phyloP scores from a whole-genome alignment of 2,797 vertebrate species.

The Acanthurus tractus region DNA sequence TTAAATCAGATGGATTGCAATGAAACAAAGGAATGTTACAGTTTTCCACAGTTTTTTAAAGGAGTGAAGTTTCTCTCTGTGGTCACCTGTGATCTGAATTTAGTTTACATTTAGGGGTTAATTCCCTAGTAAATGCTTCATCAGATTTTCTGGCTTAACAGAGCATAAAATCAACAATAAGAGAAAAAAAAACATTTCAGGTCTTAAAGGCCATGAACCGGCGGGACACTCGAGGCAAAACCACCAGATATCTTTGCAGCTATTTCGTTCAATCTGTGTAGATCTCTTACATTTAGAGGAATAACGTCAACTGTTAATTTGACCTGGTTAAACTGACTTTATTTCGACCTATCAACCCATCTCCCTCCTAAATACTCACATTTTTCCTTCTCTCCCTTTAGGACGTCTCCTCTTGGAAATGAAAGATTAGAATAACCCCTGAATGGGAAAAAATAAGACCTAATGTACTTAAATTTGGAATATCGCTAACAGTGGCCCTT shows the following conservation, averaged over 20 bases:
- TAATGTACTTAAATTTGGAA: neutral
- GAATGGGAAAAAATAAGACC: neutral
- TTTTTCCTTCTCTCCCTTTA: neutral
- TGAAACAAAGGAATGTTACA: neutral
- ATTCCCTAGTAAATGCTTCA: neutral
- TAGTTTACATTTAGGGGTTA: neutral
- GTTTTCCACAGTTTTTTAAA: neutral
- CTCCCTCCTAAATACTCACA: neutral
- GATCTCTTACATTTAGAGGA: neutral
- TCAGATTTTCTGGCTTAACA: neutral
- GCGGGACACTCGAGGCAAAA: neutral
- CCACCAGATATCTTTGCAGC: neutral
- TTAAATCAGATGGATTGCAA: neutral
- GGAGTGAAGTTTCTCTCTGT: neutral
- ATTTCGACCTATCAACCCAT: neutral
- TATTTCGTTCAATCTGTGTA: neutral
- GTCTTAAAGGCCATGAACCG: neutral
- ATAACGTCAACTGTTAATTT: neutral
- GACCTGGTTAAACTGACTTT: too few species aligned
- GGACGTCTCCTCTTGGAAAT: conserved; percentile 8
- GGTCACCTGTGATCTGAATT: neutral
- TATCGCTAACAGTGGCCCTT: neutral
- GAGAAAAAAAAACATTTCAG: neutral
- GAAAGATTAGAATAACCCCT: neutral
- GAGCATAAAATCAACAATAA: neutral